These are phyloP conservation scores for Hydrolagus affinis DNA, from an alignment of 2,113 vertebrate species.

Conservation along the genomic window DNA sequence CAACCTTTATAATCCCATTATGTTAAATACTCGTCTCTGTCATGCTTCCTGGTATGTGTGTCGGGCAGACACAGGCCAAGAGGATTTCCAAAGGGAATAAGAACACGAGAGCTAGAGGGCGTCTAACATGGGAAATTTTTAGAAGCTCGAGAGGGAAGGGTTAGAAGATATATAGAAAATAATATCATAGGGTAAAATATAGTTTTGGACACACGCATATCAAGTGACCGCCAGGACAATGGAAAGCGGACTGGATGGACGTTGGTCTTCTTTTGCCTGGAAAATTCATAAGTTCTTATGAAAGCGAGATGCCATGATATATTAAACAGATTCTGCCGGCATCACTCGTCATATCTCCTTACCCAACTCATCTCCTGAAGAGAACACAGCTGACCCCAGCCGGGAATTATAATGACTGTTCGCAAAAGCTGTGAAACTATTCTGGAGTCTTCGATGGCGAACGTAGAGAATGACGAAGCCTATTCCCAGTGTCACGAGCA, in stretches of 20 bases:
- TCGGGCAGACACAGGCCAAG: neutral
- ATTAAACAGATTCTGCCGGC: no score
- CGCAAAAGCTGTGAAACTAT: slow-evolving; percentile 86
- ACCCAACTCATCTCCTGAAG: slow-evolving; percentile 90
- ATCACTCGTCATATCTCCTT: slow-evolving; percentile 32
- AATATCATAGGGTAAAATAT: no score
- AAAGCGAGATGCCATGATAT: neutral
- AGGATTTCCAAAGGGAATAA: neutral
- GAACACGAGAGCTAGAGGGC: neutral
- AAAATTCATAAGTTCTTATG: neutral
- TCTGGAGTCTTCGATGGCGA: slow-evolving; percentile 81
- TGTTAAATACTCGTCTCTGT: no score
- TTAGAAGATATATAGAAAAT: no score
- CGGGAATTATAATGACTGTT: slow-evolving; percentile 97
- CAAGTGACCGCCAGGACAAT: no score
- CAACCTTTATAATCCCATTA: no score
- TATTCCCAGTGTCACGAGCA: slow-evolving; percentile 70
- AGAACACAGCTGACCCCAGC: slow-evolving; percentile 90
- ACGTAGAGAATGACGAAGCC: slow-evolving; percentile 74
- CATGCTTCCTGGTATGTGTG: no score
- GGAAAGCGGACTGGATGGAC: no score
- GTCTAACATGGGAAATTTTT: no score
- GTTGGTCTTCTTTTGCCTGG: no score
- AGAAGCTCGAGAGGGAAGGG: neutral
- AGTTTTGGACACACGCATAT: no score